Base-by-base conservation (phyloP, 1,140 invertebrate species). In the Pygmarrhopalites habei region DNA sequence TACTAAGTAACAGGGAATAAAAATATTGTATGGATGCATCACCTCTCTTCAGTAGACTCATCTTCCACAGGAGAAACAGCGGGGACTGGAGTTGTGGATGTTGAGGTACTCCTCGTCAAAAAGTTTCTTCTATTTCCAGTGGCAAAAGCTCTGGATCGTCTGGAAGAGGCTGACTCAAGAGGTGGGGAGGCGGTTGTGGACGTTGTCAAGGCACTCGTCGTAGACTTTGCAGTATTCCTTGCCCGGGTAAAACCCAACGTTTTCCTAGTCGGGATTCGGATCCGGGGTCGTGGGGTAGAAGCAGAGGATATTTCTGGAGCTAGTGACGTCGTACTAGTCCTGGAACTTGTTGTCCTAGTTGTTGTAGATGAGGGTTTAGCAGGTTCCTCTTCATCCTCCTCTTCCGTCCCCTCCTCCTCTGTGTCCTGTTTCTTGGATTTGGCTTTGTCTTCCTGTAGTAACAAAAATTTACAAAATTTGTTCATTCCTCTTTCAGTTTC, bases 171-270 rank as follows among this genome's bases (percentile, higher is more conserved):
- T 23, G 41, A 2, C 25, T 49, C 56, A 49, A 12, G 4, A 19
- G 43, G 32, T 29, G 26, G 47, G n/a, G 29, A 7, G 7, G 10
- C 25, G 15, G 52, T 26, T 29, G 56, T 52, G n/a, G 17, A 26
- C 46, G 55, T 23, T 1, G 21, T n/a, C 1, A 14, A 2, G 41
- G n/a, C 49, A 17, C 52, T 47, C 39, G 26, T 63, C 7, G 57
- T 4, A 12, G 51, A 21, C 19, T 41, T 55, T 7, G 60, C 17
- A 66, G 74, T 74, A 43, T 76, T 70, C 60, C 78, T 69, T 62
- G 73, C 75, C 72, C 79, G 72, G 65, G 74, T 44, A 1, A 60
- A 51, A n/a, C 63, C 58, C 1, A 25, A 70, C 32, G 76, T 76
- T 21, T 69, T 69, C 44, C 64, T 52, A 4, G 67, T 66, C 17